Evolutionary conservation across 2,888 invertebrate species (phyloP), one percentile per base, ranked within the genome.

Genomic region (Glyphotaelius pellucidus): DNA sequence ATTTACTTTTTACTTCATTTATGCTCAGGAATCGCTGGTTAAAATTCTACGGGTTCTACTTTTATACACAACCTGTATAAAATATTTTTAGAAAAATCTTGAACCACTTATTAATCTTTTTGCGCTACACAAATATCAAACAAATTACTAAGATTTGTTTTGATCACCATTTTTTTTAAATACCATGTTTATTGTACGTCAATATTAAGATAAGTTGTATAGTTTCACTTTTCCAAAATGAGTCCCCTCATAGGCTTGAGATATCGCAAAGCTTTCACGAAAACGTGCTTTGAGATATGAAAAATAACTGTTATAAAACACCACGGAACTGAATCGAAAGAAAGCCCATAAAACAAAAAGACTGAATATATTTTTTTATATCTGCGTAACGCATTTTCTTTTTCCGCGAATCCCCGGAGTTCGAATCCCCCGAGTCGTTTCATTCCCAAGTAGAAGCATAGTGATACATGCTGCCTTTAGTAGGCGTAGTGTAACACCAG

Each of bases 361-460:
- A 32, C 32, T 31, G 81, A 83, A 31, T 83, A 83, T 3, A 83
- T 31, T 32, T 83, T 81, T 83, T 83, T 30, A 83, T 35, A 83
- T 83, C 19, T 83, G 32, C 81, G 32, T 83, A 83, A 83, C 9
- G 25, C 81, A 83, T 83, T 90, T 90, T 30, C 25, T 79, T 42
- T 80, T 42, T 31, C 25, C 42, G 30, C 47, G 25, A 79, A 35
- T 89, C 52, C 83, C 32, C 15, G 11, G 42, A 42, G 86, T 86
- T 86, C 14, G 42, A 86, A 86, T 86, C 47, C 84, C 67, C n/a
- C 42, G 83, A n/a, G 32, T 90, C 84, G 38, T 67, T 67, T 32
- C 86, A 25, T 47, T 11, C 67, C n/a, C 38, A 31, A 32, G 25
- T n/a, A 25, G 67, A 9, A 67, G n/a, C n/a, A 67, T n/a, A 67